Conservation (phyloP, 2,113 vertebrate species). For the Ochotona curzoniae region DNA sequence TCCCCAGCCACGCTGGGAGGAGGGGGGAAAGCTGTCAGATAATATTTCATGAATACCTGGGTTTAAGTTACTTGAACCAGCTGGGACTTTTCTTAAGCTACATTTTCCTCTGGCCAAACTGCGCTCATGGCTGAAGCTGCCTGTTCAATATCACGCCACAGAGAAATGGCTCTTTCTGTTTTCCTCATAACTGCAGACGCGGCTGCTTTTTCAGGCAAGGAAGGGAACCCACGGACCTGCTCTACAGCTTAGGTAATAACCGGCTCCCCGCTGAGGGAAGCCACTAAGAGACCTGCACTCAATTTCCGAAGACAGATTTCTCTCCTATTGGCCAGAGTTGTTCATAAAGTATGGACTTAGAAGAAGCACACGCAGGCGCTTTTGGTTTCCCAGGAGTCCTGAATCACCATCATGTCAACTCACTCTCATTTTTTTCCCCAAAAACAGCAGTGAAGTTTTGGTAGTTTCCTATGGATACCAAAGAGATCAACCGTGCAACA, state of each 20-base stretch:
- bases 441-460: slow-evolving; percentile 7
- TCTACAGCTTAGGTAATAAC: slow-evolving; percentile 82
- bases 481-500: neutral
- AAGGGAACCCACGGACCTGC: slow-evolving; percentile 78
- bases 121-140: slow-evolving; percentile 74
- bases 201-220: slow-evolving; percentile 79
- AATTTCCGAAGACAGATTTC: slow-evolving; percentile 72
- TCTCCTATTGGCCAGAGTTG: slow-evolving; percentile 69
- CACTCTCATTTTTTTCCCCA: slow-evolving; percentile 13
- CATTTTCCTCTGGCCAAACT: slow-evolving; percentile 82
- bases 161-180: slow-evolving; percentile 85
- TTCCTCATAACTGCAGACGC: slow-evolving; percentile 82
- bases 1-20: slow-evolving; percentile 47
- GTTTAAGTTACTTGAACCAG: slow-evolving; percentile 80
- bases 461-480: slow-evolving; percentile 43
- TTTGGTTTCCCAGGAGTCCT: slow-evolving; percentile 77
- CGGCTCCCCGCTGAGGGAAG: slow-evolving; percentile 81
- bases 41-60: slow-evolving; percentile 68
- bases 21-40: slow-evolving; percentile 60
- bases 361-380: slow-evolving; percentile 68
- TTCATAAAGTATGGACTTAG: slow-evolving; percentile 76
- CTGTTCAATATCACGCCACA: slow-evolving; percentile 78
- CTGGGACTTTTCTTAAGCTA: slow-evolving; percentile 84
- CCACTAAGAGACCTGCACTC: slow-evolving; percentile 80
- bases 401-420: slow-evolving; percentile 60